Evolutionary conservation across 2,888 invertebrate species (phyloP).

Genomic region (Monochamus alternatus): DNA sequence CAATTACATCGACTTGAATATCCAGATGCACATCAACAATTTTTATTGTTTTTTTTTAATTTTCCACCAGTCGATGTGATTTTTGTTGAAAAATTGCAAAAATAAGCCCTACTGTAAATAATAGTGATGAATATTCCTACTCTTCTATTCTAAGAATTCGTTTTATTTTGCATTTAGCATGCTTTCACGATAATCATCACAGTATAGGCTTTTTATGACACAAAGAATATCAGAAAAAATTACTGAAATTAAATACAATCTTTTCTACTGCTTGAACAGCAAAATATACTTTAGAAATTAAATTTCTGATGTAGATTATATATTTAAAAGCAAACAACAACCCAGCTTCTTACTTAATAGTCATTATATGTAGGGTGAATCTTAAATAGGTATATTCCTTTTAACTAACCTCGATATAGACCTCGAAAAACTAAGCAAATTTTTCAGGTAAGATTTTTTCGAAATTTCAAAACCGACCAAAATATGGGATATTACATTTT

Average conservation of each 20-base stretch:
- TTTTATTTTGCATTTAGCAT: slow-evolving; percentile 8
- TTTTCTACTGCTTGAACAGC: neutral
- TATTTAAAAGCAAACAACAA: neutral
- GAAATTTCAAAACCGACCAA: no score
- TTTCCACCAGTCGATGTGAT: no score
- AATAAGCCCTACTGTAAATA: neutral
- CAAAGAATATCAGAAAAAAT: slow-evolving; percentile 33
- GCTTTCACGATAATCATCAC: slow-evolving; percentile 1
- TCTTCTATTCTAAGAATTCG: neutral
- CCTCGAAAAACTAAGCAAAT: no score
- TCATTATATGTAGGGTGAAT: no score
- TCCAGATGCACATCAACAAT: no score
- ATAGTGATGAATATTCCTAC: neutral
- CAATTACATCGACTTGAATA: neutral
- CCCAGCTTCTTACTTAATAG: neutral
- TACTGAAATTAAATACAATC: neutral
- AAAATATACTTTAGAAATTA: neutral
- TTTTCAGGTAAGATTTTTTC: no score
- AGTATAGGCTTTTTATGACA: slow-evolving; percentile 33
- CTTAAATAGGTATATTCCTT: no score
- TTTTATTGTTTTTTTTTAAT: neutral
- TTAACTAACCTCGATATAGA: no score
- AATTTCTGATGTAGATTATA: no score
- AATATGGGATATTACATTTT: no score
- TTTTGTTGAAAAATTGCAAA: neutral